A percentile compares a stretch with the other conserved stretches of the same genome.
These are phyloP conservation scores for Drosophila basisetae DNA, from an alignment of 2,888 invertebrate species.

Conservation along the genomic window DNA sequence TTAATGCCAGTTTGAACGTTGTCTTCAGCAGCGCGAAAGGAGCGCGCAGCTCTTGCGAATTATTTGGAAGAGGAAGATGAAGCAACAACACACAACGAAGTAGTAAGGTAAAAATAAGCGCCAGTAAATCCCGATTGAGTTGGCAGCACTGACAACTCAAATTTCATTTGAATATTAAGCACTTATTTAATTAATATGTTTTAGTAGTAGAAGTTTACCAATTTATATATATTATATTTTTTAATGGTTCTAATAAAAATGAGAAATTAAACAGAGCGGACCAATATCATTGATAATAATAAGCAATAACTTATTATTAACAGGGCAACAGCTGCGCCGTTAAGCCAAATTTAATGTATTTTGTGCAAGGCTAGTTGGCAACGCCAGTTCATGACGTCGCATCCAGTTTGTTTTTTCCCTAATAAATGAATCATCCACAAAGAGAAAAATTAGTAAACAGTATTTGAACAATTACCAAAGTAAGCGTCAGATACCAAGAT, in stretches of 20 bases:
- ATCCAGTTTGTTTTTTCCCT: constrained; percentile 58
- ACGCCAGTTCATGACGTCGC: constrained; percentile 59
- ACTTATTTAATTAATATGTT: not conserved
- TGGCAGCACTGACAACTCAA: constrained; percentile 27
- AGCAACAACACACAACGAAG: constrained; percentile 61
- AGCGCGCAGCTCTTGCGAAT: constrained; percentile 74
- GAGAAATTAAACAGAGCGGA: no score
- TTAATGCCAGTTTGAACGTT: constrained; percentile 54
- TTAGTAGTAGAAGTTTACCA: not conserved
- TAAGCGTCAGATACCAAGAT: constrained; percentile 85
- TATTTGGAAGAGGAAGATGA: constrained; percentile 66
- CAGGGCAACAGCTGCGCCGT: not conserved
- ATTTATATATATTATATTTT: not conserved
- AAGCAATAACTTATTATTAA: not conserved
- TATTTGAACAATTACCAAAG: constrained; percentile 16
- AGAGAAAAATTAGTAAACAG: constrained; percentile 18
- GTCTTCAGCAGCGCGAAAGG: constrained; percentile 59
- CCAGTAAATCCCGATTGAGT: not conserved
- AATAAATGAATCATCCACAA: constrained; percentile 61
- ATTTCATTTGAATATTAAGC: not conserved
- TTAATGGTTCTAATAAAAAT: not conserved
- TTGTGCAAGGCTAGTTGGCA: constrained; percentile 26
- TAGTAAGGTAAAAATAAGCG: constrained; percentile 30
- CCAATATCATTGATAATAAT: not conserved
- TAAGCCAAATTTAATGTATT: constrained; percentile 17